Percentiles rank a stretch among this genome's conserved stretches.
Evolutionary conservation across 23 tunicate genomes (phyloP).

Genomic region (Clavelina lepadiformis): DNA sequence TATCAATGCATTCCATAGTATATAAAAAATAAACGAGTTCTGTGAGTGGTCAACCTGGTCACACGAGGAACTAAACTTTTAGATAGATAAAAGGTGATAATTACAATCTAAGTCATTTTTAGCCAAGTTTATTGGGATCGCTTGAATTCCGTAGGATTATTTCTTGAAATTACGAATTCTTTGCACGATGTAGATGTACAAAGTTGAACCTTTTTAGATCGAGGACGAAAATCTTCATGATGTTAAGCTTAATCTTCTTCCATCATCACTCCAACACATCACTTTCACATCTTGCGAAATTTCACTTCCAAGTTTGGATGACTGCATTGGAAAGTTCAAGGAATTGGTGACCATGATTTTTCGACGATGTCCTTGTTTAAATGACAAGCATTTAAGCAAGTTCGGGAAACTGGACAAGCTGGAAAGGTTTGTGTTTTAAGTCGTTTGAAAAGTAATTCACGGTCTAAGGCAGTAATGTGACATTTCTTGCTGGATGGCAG

Average conservation of each 20-base stretch:
- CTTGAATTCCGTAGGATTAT: too few relatives aligned
- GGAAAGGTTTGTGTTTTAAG: constrained; percentile 40
- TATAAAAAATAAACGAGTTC: too few relatives aligned
- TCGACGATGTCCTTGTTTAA: constrained; percentile 49
- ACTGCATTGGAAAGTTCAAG: constrained; percentile 30
- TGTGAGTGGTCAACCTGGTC: too few relatives aligned
- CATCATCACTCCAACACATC: constrained; percentile 34
- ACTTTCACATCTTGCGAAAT: constrained; percentile 62
- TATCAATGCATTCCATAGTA: too few relatives aligned
- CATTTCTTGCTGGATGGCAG: background rate
- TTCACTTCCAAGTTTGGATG: constrained; percentile 23
- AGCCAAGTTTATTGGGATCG: too few relatives aligned
- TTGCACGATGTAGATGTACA: too few relatives aligned
- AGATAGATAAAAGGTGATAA: too few relatives aligned
- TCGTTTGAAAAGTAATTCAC: background rate
- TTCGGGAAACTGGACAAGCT: constrained; percentile 51
- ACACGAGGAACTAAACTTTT: too few relatives aligned
- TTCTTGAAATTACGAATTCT: too few relatives aligned
- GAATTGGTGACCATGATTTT: constrained; percentile 32
- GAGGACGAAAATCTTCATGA: constrained; percentile 59
- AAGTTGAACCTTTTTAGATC: constrained; percentile 25
- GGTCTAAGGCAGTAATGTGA: too few relatives aligned
- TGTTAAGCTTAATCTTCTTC: constrained; percentile 31
- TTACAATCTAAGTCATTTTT: too few relatives aligned
- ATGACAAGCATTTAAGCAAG: constrained; percentile 27